A percentile compares a stretch with the other conserved stretches of the same genome.
Conservation (phyloP, 1,140 invertebrate genomes). For the Trichonephila clavata region DNA sequence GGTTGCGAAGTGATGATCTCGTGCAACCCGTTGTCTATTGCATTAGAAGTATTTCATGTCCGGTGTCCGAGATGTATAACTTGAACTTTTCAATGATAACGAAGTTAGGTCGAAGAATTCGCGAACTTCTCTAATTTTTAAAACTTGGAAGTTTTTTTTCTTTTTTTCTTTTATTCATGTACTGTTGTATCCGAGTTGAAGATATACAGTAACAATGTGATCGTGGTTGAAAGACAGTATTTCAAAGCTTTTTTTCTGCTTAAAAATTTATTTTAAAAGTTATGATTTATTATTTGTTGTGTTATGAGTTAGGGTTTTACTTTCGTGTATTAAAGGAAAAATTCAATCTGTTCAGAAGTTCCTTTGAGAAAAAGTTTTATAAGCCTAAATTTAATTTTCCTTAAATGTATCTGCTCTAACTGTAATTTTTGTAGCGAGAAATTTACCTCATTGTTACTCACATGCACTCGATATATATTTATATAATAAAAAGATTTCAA, state of each 20-base stretch:
- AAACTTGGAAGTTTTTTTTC: not conserved
- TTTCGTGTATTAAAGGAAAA: too few relatives aligned
- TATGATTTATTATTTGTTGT: too few relatives aligned
- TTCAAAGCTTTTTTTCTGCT: not conserved
- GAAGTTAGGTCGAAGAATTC: slow-evolving; percentile 25
- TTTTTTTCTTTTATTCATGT: slow-evolving; percentile 51
- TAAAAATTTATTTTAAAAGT: too few relatives aligned
- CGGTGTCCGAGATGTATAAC: not conserved
- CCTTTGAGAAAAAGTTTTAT: too few relatives aligned
- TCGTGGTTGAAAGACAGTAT: not conserved
- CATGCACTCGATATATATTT: too few relatives aligned
- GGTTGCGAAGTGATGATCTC: slow-evolving; percentile 19
- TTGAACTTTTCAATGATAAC: slow-evolving; percentile 37
- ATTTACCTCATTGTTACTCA: too few relatives aligned
- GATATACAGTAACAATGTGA: not conserved
- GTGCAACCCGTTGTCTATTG: slow-evolving; percentile 22
- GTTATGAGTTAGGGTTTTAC: too few relatives aligned
- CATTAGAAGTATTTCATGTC: slow-evolving; percentile 36
- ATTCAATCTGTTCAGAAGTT: too few relatives aligned
- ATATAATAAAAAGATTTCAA: too few relatives aligned
- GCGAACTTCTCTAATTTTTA: slow-evolving; percentile 17
- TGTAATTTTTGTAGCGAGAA: too few relatives aligned
- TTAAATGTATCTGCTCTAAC: too few relatives aligned
- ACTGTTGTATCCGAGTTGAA: not conserved
- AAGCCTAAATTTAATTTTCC: too few relatives aligned